Evolutionary conservation across 2,113 vertebrate species (phyloP), one percentile per base, ranked within the genome.

Genomic region (Ameiurus melas): DNA sequence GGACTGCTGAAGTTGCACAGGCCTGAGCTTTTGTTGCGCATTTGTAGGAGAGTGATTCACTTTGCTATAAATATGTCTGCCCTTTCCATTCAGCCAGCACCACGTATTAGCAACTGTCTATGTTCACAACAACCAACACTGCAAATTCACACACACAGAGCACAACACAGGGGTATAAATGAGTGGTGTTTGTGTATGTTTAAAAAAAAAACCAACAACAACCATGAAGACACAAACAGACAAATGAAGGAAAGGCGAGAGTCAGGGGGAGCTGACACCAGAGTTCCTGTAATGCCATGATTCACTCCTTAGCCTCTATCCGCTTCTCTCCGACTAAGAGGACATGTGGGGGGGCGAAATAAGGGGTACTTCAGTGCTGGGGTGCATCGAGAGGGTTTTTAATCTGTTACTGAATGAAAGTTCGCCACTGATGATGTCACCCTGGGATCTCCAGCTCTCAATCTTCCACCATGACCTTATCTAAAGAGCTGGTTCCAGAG

Each of bases 21-120:
- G 92, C 92, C 92, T 85, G 92, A 89, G 75, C 85, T 87, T 94
- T 91, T 93, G 92, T 93, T 94, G 92, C 93, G 95, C 92, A 94
- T 94, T 95, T 93, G 92, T 94, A 94, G 93, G 92, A 92, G 94
- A 95, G 95, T 95, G 95, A 97, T 96, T 96, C 94, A 95, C 94
- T 96, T 94, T 71, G 93, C 96, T 97, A 97, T 97, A 97, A 97
- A 98, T 97, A 97, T 94, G 95, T 95, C 96, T 98, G 96, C 95
- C 96, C 96, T 97, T 97, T 96, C 95, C 95, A 93, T 95, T 94
- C 91, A 94, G 96, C 94, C 96, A 80, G 93, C 95, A 94, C 93
- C 88, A 43, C 90, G 96, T 95, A 97, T 97, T 97, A 98, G 93
- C 95, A 95, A 95, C 92, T 95, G 95, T 88, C 93, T 92, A 93